Evolutionary conservation across 2,888 invertebrate genomes (phyloP), one percentile per base, ranked within the genome.

Genomic region (Tachina fera): DNA sequence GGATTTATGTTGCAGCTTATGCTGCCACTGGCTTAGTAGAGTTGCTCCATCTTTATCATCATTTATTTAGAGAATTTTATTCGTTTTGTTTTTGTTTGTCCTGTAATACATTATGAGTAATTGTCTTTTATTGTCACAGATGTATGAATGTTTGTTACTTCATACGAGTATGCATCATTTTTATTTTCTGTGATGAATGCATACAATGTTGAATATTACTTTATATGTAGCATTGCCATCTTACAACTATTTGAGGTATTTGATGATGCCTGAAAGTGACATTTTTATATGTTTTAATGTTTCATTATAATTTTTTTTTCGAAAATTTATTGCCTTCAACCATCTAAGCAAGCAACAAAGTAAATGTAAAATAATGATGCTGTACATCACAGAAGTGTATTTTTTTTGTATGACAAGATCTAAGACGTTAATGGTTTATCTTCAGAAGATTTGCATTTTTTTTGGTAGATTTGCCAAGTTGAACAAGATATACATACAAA

Each of bases 41-140:
- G 49, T 49, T 82, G 51, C 19, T 49, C 61, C 65, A 65, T 71
- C 76, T 47, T 47, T 63, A 13, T 47, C 43, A 45, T 65, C 70
- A 75, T 61, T 43, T 51, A 71, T 72, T 68, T 63, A 43, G 13
- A 75, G 16, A 60, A 65, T 74, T 72, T 65, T 65, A 45, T 65
- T 22, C 22, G 22, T 74, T 65, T 49, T 65, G 3, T 43, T 19
- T 60, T 41, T 74, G 74, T 74, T 58, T 31, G 31, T 2, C 31
- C 43, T 43, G 56, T 83, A 43, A 63, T 68, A 80, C 75, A 79
- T 83, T 86, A 83, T 86, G 86, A 86, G 83, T 86, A 86, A 86
- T 86, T 86, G 86, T 68, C 79, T 83, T 72, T 79, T 86, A 83
- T 76, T 83, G 75, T 83, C 79, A 75, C 53, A 71, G 53, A 11